These are phyloP conservation scores for Sebastes dallii DNA, from an alignment of 2,797 vertebrate genomes.

Conservation along the genomic window DNA sequence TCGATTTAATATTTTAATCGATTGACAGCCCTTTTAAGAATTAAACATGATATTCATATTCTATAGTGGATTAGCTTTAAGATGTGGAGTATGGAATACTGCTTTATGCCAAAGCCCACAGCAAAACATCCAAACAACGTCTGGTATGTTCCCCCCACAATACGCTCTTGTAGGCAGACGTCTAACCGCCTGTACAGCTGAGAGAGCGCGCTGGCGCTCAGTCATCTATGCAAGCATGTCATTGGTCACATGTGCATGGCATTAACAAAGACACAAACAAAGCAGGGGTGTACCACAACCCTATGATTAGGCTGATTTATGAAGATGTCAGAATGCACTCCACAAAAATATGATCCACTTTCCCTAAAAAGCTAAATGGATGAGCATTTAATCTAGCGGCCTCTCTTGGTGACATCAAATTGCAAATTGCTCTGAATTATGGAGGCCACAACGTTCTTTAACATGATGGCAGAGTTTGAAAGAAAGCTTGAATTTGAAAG, in stretches of 20 bases:
- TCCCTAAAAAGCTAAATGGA: constrained; percentile 55
- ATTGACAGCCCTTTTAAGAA: background rate
- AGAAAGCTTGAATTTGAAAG: constrained; percentile 7
- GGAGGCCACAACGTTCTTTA: constrained; percentile 9
- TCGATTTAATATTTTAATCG: no score
- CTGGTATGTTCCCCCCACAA: constrained; percentile 30
- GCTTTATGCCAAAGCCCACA: constrained; percentile 33
- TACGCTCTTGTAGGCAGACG: constrained; percentile 30
- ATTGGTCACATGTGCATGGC: constrained; percentile 71
- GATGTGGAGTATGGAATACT: background rate
- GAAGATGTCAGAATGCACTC: constrained; percentile 63
- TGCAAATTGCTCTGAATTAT: constrained; percentile 40
- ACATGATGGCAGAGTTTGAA: constrained; percentile 15
- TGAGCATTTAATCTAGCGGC: constrained; percentile 44
- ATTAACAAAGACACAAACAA: constrained; percentile 77
- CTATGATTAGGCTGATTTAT: constrained; percentile 75
- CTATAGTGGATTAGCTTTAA: background rate
- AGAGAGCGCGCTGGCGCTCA: constrained; percentile 37
- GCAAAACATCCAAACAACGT: constrained; percentile 55
- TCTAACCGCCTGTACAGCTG: constrained; percentile 51
- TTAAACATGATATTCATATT: background rate
- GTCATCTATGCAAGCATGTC: constrained; percentile 59
- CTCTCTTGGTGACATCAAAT: constrained; percentile 48
- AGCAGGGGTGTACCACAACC: constrained; percentile 69
- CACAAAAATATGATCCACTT: constrained; percentile 56